Evolutionary conservation across 2,113 vertebrate genomes (phyloP).

Genomic region (Trogon melanurus): DNA sequence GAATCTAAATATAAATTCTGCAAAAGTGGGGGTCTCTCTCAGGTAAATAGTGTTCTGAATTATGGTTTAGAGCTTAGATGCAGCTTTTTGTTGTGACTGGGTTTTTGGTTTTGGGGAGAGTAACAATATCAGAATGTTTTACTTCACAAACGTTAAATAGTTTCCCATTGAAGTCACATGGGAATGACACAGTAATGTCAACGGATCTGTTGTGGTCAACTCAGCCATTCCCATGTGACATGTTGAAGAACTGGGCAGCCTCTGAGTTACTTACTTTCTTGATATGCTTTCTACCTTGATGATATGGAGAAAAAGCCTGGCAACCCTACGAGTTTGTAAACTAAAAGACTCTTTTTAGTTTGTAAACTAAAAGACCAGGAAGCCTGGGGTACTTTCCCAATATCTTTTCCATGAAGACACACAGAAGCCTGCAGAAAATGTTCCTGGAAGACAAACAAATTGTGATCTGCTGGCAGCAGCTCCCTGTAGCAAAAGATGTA

Average conservation of each 20-base stretch:
- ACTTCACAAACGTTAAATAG: not conserved
- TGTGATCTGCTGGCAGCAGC: not conserved
- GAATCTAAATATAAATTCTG: not conserved
- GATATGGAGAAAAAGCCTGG: not conserved
- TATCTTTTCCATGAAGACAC: not conserved
- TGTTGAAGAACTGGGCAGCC: not conserved
- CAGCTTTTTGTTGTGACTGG: not conserved
- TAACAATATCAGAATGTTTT: not conserved
- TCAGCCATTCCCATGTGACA: not conserved
- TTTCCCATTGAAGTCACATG: not conserved
- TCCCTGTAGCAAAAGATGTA: not conserved
- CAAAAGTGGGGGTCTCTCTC: not conserved
- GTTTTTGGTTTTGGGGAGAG: not conserved
- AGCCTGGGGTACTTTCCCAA: not conserved
- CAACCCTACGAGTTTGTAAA: not conserved
- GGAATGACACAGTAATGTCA: rapidly evolving
- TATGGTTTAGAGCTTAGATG: not conserved
- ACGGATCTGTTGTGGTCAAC: not conserved
- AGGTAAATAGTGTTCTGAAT: not conserved
- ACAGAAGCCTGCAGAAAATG: not conserved
- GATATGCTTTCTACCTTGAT: not conserved
- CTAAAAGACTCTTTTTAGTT: not conserved
- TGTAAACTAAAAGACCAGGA: not conserved
- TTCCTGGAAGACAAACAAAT: not conserved
- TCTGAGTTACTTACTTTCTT: not conserved